Evolutionary conservation across 2,888 invertebrate genomes (phyloP).

Genomic region (Heteromyza rotundicornis): DNA sequence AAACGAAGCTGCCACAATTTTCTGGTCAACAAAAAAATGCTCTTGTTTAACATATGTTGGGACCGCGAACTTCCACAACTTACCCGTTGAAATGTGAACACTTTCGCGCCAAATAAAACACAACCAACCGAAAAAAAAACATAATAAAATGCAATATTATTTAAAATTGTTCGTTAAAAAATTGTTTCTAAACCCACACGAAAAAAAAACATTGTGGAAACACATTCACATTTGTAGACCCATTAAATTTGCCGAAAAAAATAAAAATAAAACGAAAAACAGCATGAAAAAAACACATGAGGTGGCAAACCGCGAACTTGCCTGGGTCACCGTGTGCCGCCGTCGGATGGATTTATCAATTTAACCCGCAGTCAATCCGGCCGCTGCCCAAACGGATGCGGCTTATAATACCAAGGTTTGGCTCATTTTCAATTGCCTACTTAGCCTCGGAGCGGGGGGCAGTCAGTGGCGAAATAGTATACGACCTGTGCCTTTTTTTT

Average conservation of each 20-base stretch:
- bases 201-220: constrained; percentile 12
- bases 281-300: constrained; percentile 26
- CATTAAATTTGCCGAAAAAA: constrained; percentile 16
- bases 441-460: too few relatives aligned
- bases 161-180: background rate
- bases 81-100: constrained; percentile 1
- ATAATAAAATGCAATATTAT: background rate
- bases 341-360: constrained; percentile 50
- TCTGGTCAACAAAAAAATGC: constrained; percentile 31
- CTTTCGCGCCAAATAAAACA: constrained; percentile 20
- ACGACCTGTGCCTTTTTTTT: too few relatives aligned
- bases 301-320: constrained; percentile 39
- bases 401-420: constrained; percentile 40
- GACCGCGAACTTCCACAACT: constrained; percentile 8
- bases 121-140: background rate
- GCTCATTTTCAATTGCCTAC: constrained; percentile 14
- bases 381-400: constrained; percentile 38
- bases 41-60: too few relatives aligned
- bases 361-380: constrained; percentile 37
- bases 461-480: too few relatives aligned
- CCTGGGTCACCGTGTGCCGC: constrained; percentile 27
- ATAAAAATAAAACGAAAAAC: constrained; percentile 1
- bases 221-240: background rate
- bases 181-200: background rate
- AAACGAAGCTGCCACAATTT: constrained; percentile 37